These are phyloP conservation scores for Bursaphelenchus mucronatus DNA, from an alignment of 1,140 invertebrate genomes.

Conservation along the genomic window DNA sequence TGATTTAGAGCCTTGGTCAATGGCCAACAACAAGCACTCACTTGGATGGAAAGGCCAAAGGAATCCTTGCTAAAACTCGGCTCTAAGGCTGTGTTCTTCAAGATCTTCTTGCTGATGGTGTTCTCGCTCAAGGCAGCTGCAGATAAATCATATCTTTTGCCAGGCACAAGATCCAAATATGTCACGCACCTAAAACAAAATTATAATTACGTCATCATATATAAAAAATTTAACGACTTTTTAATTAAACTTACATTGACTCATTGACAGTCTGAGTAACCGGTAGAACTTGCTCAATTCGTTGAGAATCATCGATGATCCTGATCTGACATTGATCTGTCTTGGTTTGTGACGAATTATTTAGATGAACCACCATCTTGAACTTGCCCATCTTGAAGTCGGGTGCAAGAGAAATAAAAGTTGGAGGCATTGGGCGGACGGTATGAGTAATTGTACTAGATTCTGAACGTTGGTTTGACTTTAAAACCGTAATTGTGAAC, in stretches of 20 bases:
- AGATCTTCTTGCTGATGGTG: constrained; percentile 42
- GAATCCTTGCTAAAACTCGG: constrained; percentile 55
- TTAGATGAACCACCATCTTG: constrained; percentile 33
- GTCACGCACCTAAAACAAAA: constrained; percentile 32
- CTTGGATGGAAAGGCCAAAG: constrained; percentile 52
- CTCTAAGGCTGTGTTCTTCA: constrained; percentile 47
- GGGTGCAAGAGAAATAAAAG: constrained; percentile 40
- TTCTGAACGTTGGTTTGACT: constrained; percentile 48
- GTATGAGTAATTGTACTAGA: constrained; percentile 46
- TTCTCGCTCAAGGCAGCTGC: constrained; percentile 41
- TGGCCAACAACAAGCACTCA: constrained; percentile 23
- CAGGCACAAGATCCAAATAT: constrained; percentile 45
- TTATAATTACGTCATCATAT: no score
- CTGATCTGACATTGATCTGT: constrained; percentile 35
- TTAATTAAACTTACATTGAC: no score
- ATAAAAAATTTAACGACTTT: no score
- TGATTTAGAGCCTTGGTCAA: not conserved
- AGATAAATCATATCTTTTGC: constrained; percentile 52
- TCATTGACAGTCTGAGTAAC: not conserved
- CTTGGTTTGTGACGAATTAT: constrained; percentile 25
- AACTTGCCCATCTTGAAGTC: constrained; percentile 51
- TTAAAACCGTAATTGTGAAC: constrained; percentile 53
- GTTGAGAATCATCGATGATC: constrained; percentile 33
- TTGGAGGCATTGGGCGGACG: constrained; percentile 49
- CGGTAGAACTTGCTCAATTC: constrained; percentile 34